A percentile compares a stretch with the other conserved stretches of the same genome.
phyloP scores from a whole-genome alignment of 2,797 vertebrate genomes.

The Esox lucius region DNA sequence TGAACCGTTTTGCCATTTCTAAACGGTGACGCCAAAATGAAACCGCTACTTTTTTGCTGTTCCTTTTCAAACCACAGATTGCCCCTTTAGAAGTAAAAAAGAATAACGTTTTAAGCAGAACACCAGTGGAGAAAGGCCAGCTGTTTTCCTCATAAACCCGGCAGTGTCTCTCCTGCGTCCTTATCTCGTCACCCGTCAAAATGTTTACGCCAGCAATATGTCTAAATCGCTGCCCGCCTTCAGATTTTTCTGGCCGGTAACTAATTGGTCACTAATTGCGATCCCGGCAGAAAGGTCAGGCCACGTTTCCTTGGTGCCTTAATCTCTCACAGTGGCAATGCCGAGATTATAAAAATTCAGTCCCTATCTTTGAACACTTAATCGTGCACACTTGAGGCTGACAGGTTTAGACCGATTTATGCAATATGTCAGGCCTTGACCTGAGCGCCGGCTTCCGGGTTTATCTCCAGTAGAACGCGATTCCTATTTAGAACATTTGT shows the following conservation, averaged over 20 bases:
- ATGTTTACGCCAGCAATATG: conserved; percentile 17
- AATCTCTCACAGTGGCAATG: neutral
- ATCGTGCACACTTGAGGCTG: neutral
- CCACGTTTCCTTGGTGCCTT: neutral
- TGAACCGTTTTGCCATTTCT: too few relatives aligned
- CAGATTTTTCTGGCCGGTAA: neutral
- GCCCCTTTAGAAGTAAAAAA: neutral
- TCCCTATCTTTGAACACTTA: conserved; percentile 25
- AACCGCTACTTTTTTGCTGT: neutral
- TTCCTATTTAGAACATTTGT: too few relatives aligned
- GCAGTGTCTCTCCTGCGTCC: neutral
- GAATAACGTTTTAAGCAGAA: conserved; percentile 18
- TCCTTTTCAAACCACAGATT: neutral
- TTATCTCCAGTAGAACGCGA: conserved; percentile 1
- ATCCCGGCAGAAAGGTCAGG: neutral
- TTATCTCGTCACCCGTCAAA: conserved; percentile 20
- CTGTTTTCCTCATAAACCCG: neutral
- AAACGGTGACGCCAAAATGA: too few relatives aligned
- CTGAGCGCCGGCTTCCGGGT: conserved; percentile 1
- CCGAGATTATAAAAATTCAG: conserved; percentile 31
- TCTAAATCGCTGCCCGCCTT: neutral
- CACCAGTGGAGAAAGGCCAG: conserved; percentile 5
- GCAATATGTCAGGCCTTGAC: conserved; percentile 33
- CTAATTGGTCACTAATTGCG: conserved; percentile 7
- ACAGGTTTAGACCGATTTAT: conserved; percentile 34